Evolutionary conservation across 2,113 vertebrate genomes (phyloP).

Genomic region (Sphyrna mokarran): DNA sequence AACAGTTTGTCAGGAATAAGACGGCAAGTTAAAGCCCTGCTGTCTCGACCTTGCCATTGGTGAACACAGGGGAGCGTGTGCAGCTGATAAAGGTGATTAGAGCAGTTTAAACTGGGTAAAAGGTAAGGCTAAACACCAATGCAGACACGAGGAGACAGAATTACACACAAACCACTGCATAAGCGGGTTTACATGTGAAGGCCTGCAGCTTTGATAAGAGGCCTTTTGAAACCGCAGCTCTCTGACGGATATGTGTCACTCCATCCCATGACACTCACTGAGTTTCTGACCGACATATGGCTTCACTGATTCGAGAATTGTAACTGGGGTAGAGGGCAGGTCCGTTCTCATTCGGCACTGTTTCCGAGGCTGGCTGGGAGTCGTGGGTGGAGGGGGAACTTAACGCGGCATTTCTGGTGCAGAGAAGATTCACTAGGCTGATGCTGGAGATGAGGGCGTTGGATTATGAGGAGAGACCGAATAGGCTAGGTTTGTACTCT

Average conservation of each 20-base stretch:
- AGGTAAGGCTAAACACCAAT: not conserved
- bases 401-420: not conserved
- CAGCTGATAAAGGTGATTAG: conserved; percentile 2
- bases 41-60: not conserved
- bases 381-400: too few species aligned
- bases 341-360: not conserved
- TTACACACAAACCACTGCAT: not conserved
- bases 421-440: too few species aligned
- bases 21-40: too few species aligned
- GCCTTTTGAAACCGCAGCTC: too few species aligned
- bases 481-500: too few species aligned
- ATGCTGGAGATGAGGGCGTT: too few species aligned
- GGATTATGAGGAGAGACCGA: too few species aligned
- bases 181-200: not conserved
- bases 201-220: not conserved
- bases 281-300: not conserved
- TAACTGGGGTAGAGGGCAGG: too few species aligned
- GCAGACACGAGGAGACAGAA: not conserved
- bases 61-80: not conserved
- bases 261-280: not conserved
- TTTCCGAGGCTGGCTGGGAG: not conserved
- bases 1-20: not conserved
- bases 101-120: not conserved
- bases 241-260: not conserved
- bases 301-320: too few species aligned